These are phyloP conservation scores for Hyperopisus bebe DNA, from an alignment of 2,113 vertebrate genomes.

Conservation along the genomic window DNA sequence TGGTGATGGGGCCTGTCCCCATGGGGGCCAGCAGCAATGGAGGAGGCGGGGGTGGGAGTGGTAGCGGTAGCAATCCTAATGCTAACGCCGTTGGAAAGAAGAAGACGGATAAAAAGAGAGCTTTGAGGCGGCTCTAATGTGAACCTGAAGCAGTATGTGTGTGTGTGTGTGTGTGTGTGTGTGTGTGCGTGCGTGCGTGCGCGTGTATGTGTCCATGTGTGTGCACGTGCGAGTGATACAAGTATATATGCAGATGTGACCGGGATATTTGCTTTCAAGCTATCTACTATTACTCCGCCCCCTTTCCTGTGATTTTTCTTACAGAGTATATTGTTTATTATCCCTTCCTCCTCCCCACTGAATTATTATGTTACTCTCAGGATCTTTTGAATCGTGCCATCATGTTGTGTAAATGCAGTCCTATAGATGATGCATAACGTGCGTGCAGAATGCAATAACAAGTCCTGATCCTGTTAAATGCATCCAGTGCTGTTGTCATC, in stretches of 20 bases:
- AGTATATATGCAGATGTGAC: slow-evolving; percentile 58
- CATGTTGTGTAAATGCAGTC: slow-evolving; percentile 6
- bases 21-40: slow-evolving; percentile 52
- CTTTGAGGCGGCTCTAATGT: slow-evolving; percentile 78
- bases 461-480: slow-evolving; percentile 16
- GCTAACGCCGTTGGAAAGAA: slow-evolving; percentile 75
- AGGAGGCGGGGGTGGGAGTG: slow-evolving; percentile 46
- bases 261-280: slow-evolving; percentile 32
- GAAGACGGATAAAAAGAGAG: slow-evolving; percentile 87
- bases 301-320: slow-evolving; percentile 39
- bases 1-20: slow-evolving; percentile 53
- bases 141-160: slow-evolving; percentile 28
- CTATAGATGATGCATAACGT: slow-evolving; percentile 1
- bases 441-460: slow-evolving; percentile 17
- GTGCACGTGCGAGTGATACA: slow-evolving; percentile 41
- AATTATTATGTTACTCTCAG: slow-evolving; percentile 26
- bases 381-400: slow-evolving; percentile 14
- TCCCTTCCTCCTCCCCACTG: slow-evolving; percentile 29
- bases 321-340: slow-evolving; percentile 7
- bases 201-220: slow-evolving; percentile 26
- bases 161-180: no score
- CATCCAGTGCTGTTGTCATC: neutral
- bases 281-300: slow-evolving; percentile 34
- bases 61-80: slow-evolving; percentile 44
- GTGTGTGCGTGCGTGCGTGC: slow-evolving; percentile 31